phyloP scores from a whole-genome alignment of 2,797 vertebrate genomes.

The Psittacula echo region DNA sequence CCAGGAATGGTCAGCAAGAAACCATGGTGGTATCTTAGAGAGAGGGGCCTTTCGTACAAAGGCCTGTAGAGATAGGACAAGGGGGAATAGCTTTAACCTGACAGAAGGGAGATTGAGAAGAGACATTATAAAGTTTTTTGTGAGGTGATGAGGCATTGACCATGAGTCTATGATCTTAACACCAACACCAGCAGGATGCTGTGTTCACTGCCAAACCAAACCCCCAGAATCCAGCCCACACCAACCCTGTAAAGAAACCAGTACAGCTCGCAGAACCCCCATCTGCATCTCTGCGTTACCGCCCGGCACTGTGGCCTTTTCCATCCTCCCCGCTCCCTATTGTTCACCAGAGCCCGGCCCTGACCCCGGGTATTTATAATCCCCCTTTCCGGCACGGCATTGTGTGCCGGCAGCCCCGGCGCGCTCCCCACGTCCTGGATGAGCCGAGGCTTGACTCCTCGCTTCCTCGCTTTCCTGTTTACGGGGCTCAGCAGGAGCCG shows the following conservation, averaged over 20 bases:
- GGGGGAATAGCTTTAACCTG: not conserved
- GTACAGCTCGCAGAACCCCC: not conserved
- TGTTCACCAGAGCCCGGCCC: slow-evolving; percentile 70
- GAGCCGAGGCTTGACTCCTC: slow-evolving; percentile 44
- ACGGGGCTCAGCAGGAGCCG: slow-evolving; percentile 49
- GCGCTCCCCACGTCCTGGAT: slow-evolving; percentile 62
- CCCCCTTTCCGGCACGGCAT: slow-evolving; percentile 73
- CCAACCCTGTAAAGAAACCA: not conserved
- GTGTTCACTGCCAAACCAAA: not conserved
- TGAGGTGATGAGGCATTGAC: not conserved
- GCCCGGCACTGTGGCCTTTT: not conserved
- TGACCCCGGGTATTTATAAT: slow-evolving; percentile 82
- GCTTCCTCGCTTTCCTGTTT: slow-evolving; percentile 82
- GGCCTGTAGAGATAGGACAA: not conserved
- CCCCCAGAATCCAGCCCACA: not conserved
- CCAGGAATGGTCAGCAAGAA: not conserved
- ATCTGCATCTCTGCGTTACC: fast-evolving
- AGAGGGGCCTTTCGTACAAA: not conserved
- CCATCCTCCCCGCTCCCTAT: slow-evolving; percentile 69
- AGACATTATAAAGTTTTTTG: not conserved
- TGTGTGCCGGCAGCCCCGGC: slow-evolving; percentile 67
- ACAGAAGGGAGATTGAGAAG: not conserved
- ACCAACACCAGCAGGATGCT: not conserved
- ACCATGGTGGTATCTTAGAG: not conserved
- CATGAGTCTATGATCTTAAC: not conserved